These are phyloP conservation scores for Onychomys leucogaster DNA, from an alignment of 2,797 vertebrate genomes.

Conservation along the genomic window DNA sequence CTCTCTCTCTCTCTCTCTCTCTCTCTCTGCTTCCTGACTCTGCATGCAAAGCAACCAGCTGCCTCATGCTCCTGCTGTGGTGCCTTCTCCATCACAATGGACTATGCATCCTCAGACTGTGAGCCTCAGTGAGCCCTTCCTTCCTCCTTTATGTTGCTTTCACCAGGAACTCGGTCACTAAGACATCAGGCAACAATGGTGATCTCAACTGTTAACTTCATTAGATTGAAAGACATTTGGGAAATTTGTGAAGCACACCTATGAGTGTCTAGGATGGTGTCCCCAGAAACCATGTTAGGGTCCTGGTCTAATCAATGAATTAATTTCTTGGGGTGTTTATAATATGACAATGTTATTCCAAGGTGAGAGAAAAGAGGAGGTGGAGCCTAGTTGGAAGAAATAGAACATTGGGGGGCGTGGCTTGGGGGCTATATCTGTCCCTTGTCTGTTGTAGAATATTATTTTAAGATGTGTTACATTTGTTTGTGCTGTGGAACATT, in stretches of 20 bases:
- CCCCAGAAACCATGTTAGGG: not conserved
- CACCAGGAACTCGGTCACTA: not conserved
- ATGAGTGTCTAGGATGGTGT: not conserved
- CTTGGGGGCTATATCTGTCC: not conserved
- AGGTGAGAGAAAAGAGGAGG: not conserved
- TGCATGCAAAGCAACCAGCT: not conserved
- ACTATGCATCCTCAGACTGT: not conserved
- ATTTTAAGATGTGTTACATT: too few relatives aligned
- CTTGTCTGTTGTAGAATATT: too few relatives aligned
- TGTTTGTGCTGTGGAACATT: too few relatives aligned
- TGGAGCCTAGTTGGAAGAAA: not conserved
- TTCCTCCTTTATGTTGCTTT: not conserved
- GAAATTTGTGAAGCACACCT: not conserved
- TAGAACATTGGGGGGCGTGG: not conserved
- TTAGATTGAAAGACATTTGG: not conserved
- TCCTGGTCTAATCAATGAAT: not conserved
- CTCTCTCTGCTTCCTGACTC: not conserved
- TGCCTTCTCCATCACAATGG: not conserved
- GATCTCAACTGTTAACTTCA: not conserved
- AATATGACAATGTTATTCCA: not conserved
- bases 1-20: constrained; percentile 27
- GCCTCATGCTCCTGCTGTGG: not conserved
- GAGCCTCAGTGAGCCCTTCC: not conserved
- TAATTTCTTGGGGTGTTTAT: not conserved
- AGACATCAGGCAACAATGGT: not conserved